These are phyloP conservation scores for Phylloscopus trochiloides DNA, from an alignment of 2,113 vertebrate genomes.

Conservation along the genomic window DNA sequence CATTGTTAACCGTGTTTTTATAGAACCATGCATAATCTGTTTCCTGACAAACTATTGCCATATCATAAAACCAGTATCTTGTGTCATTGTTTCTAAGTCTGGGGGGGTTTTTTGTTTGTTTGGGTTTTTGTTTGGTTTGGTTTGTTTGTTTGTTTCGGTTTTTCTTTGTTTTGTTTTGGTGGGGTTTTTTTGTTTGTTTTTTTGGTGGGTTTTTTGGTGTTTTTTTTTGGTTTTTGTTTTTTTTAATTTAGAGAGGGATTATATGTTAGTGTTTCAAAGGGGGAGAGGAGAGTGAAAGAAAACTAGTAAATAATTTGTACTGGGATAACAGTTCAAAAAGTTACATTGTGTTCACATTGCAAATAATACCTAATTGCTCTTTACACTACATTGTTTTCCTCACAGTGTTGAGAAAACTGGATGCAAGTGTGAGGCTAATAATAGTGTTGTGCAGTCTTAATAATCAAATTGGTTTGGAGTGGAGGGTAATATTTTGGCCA, in stretches of 20 bases:
- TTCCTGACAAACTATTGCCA: neutral
- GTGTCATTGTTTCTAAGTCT: neutral
- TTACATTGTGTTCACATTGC: neutral
- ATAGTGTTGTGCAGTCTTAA: neutral
- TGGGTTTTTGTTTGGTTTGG: no score
- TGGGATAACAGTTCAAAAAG: neutral
- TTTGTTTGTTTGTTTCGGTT: no score
- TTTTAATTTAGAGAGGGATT: neutral
- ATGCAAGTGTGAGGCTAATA: neutral
- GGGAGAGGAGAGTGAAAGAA: neutral
- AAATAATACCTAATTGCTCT: neutral
- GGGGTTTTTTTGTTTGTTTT: neutral
- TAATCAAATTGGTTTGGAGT: neutral
- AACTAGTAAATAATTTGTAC: neutral
- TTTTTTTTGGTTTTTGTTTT: neutral
- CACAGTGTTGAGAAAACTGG: neutral
- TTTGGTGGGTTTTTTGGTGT: no score
- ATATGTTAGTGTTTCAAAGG: neutral
- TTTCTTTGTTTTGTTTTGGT: no score
- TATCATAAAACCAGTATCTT: neutral
- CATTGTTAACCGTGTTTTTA: neutral
- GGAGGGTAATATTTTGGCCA: neutral
- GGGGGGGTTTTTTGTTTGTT: neutral
- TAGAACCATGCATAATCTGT: neutral
- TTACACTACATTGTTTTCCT: neutral